Percentiles rank a stretch among this genome's conserved stretches.
Conservation (phyloP, 2,113 vertebrate genomes). For the Ailuropoda melanoleuca region DNA sequence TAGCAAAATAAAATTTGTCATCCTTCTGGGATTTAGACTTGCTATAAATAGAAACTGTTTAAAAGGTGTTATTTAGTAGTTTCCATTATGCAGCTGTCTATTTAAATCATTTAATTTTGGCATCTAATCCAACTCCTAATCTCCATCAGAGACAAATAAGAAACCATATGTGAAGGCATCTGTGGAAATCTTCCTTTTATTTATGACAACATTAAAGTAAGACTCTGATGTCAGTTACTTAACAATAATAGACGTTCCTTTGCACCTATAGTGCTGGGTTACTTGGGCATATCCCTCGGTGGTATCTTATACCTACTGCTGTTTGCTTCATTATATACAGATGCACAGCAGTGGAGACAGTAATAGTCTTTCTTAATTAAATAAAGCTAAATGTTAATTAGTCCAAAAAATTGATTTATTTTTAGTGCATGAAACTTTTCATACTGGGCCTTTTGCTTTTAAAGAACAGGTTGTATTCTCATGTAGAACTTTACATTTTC, state of each 20-base stretch:
- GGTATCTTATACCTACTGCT: conserved; percentile 90
- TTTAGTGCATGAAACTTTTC: conserved; percentile 83
- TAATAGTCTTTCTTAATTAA: conserved; percentile 92
- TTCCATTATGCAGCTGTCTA: conserved; percentile 87
- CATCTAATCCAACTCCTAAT: conserved; percentile 85
- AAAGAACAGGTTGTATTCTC: conserved; percentile 87
- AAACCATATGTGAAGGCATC: conserved; percentile 90
- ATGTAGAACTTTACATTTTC: conserved; percentile 84
- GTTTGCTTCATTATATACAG: conserved; percentile 91
- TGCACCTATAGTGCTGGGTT: conserved; percentile 87
- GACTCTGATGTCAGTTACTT: conserved; percentile 89
- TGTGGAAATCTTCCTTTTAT: conserved; percentile 89
- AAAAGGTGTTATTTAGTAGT: conserved; percentile 87
- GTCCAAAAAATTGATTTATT: conserved; percentile 90
- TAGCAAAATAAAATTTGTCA: conserved; percentile 79
- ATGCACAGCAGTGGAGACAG: conserved; percentile 90
- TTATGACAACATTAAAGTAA: conserved; percentile 89
- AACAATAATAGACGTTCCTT: conserved; percentile 89
- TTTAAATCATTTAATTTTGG: conserved; percentile 90
- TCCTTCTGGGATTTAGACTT: conserved; percentile 74
- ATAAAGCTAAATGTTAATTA: conserved; percentile 92
- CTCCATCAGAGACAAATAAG: conserved; percentile 88
- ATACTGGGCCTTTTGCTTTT: conserved; percentile 78
- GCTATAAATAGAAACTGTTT: conserved; percentile 85
- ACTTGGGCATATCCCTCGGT: conserved; percentile 88